phyloP scores from a whole-genome alignment of 2,113 vertebrate genomes.

The Colistium nudipinnis region DNA sequence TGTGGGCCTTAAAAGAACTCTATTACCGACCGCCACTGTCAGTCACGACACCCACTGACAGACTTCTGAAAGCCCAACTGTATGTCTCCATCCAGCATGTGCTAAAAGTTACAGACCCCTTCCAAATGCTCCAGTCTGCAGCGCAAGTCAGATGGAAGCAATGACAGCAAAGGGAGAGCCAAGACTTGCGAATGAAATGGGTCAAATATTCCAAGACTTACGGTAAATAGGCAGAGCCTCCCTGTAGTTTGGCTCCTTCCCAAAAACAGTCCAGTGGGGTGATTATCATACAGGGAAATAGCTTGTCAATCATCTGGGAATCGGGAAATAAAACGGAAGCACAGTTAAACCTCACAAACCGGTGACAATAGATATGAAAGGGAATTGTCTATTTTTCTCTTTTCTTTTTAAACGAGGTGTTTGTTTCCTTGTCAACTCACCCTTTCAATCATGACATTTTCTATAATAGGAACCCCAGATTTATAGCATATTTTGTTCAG shows the following conservation, averaged over 20 bases:
- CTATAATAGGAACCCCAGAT: constrained; percentile 96
- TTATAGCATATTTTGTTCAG: constrained; percentile 99
- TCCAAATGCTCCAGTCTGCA: constrained; percentile 35
- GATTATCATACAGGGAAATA: constrained; percentile 98
- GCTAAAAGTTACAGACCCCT: constrained; percentile 46
- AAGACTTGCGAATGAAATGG: constrained; percentile 11
- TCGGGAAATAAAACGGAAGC: constrained; percentile 33
- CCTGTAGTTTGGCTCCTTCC: constrained; percentile 98
- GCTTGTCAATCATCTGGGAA: constrained; percentile 97
- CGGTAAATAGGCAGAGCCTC: constrained; percentile 98
- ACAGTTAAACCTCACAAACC: constrained; percentile 24
- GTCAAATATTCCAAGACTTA: constrained; percentile 82
- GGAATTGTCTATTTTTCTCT: no score
- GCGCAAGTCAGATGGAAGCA: constrained; percentile 48
- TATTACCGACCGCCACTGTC: constrained; percentile 76
- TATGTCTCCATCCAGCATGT: constrained; percentile 75
- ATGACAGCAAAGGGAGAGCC: constrained; percentile 32
- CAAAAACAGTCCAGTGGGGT: constrained; percentile 99
- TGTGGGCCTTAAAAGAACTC: constrained; percentile 74
- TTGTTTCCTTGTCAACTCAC: constrained; percentile 76
- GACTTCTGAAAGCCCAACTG: constrained; percentile 68
- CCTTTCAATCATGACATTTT: constrained; percentile 98
- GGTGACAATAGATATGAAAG: not conserved
- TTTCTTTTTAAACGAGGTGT: no score
- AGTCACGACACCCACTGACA: constrained; percentile 70